Percentiles rank a stretch among this genome's conserved stretches.
These are phyloP conservation scores for Perodicticus potto DNA, from an alignment of 2,797 vertebrate genomes.

Conservation along the genomic window DNA sequence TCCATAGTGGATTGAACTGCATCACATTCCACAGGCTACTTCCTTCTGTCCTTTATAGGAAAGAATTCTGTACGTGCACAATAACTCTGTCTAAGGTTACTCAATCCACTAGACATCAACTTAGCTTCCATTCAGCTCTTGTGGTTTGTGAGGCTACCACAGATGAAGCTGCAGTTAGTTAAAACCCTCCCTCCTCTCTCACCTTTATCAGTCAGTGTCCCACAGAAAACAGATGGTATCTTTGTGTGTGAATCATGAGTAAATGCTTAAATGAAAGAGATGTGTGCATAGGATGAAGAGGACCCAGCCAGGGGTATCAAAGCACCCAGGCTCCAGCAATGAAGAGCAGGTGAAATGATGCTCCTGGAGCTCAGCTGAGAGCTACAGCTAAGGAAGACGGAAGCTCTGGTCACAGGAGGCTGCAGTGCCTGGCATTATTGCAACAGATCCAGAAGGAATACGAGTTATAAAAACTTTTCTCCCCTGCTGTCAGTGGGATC, in stretches of 20 bases:
- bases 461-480: neutral
- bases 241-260: neutral
- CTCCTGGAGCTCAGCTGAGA: neutral
- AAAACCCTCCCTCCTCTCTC: neutral
- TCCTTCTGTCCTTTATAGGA: neutral
- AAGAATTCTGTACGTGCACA: neutral
- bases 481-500: neutral
- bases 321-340: neutral
- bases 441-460: neutral
- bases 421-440: neutral
- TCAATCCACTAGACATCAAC: neutral
- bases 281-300: neutral
- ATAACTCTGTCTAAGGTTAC: neutral
- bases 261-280: constrained; percentile 5
- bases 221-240: neutral
- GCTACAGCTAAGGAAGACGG: neutral
- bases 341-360: neutral
- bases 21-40: neutral
- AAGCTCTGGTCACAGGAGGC: neutral
- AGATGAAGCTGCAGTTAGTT: neutral
- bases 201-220: neutral
- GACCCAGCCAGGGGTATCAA: neutral
- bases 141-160: neutral
- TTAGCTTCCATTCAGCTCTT: neutral
- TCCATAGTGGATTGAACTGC: neutral